Conservation (phyloP, 2,113 vertebrate genomes). For the Hippocampus abdominalis region DNA sequence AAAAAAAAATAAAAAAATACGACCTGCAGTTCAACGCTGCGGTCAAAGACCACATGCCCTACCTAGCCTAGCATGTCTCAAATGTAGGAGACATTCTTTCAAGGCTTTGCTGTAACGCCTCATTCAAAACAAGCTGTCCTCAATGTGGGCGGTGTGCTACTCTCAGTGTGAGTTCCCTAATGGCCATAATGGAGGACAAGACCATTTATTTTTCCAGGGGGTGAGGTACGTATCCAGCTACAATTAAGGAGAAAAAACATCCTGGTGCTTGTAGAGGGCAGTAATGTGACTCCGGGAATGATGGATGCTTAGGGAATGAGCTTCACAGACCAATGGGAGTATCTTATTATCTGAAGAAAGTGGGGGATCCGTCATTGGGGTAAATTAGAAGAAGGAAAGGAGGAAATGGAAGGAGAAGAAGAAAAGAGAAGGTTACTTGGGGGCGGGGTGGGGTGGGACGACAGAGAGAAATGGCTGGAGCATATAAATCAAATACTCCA, state of each 20-base stretch:
- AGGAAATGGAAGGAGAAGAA: constrained; percentile 14
- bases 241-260: constrained; percentile 74
- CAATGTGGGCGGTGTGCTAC: constrained; percentile 59
- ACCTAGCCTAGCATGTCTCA: constrained; percentile 38
- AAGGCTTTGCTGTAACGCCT: constrained; percentile 35
- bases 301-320: constrained; percentile 70
- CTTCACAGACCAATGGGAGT: constrained; percentile 62
- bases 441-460: too few relatives aligned
- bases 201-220: constrained; percentile 69
- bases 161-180: constrained; percentile 67
- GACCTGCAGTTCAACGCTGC: constrained; percentile 4
- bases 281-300: constrained; percentile 69
- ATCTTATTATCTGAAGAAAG: constrained; percentile 72
- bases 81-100: constrained; percentile 42
- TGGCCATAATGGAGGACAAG: constrained; percentile 69
- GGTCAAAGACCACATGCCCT: constrained; percentile 29
- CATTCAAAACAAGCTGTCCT: constrained; percentile 52
- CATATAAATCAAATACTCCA: neutral
- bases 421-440: constrained; percentile 5
- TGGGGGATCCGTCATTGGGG: constrained; percentile 69
- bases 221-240: constrained; percentile 64
- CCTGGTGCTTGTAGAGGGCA: constrained; percentile 67
- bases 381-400: constrained; percentile 63
- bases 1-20: constrained; percentile 9
- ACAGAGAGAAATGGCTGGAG: neutral